phyloP scores from a whole-genome alignment of 2,888 invertebrate species.

The Drosophila villosipedis region DNA sequence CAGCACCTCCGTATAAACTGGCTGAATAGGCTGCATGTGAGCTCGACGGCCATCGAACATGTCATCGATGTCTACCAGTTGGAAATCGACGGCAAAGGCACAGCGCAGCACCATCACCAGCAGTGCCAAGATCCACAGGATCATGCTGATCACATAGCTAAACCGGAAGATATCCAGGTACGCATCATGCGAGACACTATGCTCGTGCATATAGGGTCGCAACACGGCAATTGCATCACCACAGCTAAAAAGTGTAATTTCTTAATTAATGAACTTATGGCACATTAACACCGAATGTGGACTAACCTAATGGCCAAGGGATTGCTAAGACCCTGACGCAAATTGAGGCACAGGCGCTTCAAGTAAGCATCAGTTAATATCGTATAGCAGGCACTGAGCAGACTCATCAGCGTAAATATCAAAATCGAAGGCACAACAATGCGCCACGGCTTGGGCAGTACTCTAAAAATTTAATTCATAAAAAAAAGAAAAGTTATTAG shows the following conservation, averaged over 20 bases:
- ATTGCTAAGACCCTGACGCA: slow-evolving; percentile 71
- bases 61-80: slow-evolving; percentile 78
- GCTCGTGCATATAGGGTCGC: slow-evolving; percentile 75
- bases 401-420: slow-evolving; percentile 79
- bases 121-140: slow-evolving; percentile 78
- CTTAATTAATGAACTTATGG: not conserved
- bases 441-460: slow-evolving; percentile 84
- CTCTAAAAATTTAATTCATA: slow-evolving; percentile 51
- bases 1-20: slow-evolving; percentile 62
- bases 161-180: slow-evolving; percentile 74
- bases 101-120: slow-evolving; percentile 80
- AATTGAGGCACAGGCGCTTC: slow-evolving; percentile 70
- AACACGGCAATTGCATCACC: slow-evolving; percentile 80
- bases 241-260: slow-evolving; percentile 58
- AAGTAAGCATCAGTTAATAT: slow-evolving; percentile 76
- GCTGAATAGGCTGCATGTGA: slow-evolving; percentile 36
- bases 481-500: not conserved
- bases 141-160: slow-evolving; percentile 72
- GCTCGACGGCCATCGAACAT: slow-evolving; percentile 55
- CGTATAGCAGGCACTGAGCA: slow-evolving; percentile 71
- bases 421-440: slow-evolving; percentile 82
- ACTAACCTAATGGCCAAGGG: slow-evolving; percentile 73
- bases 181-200: slow-evolving; percentile 72
- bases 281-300: not conserved
- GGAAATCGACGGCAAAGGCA: slow-evolving; percentile 81